Evolutionary conservation across 2,797 vertebrate genomes (phyloP), one percentile per base, ranked within the genome.

Genomic region (Macropus fuliginosus): DNA sequence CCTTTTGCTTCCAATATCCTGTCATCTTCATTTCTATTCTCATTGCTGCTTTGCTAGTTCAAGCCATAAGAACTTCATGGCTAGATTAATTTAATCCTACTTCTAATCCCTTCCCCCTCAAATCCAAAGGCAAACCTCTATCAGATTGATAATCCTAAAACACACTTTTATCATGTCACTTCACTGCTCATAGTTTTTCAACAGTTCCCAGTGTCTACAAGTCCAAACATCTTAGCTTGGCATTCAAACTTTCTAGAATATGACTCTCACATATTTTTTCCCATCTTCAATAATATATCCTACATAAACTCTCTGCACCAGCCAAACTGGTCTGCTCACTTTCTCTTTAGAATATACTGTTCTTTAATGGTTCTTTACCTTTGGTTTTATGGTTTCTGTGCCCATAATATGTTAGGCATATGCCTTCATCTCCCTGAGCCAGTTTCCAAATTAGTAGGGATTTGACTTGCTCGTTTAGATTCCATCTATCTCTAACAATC

Each of bases 291-390:
- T 10, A 50, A 54, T 46, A n/a, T 46, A 31, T 46, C 54, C 16
- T 9, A 59, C 29, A 81, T 29, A 54, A 16, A 90, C 52, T 34
- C 34, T 56, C 52, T n/a, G 0, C 9, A 24, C 59, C 55, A 55
- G 27, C 57, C 29, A 87, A 57, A 46, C 31, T 92, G 81, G 57
- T 28, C 56, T 95, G 56, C 28, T 52, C 95, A 59, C 16, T 90
- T 34, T 89, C 31, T 54, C 54, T 81, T 21, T 31, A 62, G 34
- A 0, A 14, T 90, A 81, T 92, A 91, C 55, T 54, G 16, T 13
- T 94, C 92, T 56, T 92, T 94, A 91, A 91, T 94, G 57, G 28
- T 21, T 56, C 29, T 13, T 29, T 46, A 40, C 1, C 46, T 96
- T 94, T 92, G 55, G 18, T 59, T 29, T 13, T 74, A 52, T 50